phyloP scores from a whole-genome alignment of 2,888 invertebrate genomes.

The Mesochorus sp. region DNA sequence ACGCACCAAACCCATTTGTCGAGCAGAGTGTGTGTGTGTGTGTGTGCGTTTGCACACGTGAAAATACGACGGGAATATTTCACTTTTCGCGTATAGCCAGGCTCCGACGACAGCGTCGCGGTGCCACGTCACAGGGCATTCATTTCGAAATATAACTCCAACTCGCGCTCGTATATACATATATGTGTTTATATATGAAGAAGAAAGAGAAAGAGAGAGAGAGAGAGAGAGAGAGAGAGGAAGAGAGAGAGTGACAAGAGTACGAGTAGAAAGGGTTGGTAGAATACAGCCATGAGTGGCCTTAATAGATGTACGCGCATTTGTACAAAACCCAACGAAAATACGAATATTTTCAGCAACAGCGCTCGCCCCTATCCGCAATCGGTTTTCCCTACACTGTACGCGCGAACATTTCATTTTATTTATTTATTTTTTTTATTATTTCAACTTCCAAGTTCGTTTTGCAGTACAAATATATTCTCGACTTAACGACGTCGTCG shows the following conservation, averaged over 20 bases:
- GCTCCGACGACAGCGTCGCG: constrained; percentile 81
- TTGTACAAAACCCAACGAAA: constrained; percentile 73
- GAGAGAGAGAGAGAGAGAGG: constrained; percentile 1
- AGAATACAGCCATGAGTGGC: constrained; percentile 71
- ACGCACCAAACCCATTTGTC: constrained; percentile 80
- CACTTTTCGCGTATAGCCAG: constrained; percentile 79
- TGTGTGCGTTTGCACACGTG: constrained; percentile 71
- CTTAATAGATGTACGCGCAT: constrained; percentile 81
- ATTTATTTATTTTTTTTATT: not conserved
- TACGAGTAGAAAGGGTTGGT: constrained; percentile 39
- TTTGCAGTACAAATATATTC: constrained; percentile 17
- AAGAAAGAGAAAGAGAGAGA: constrained; percentile 12
- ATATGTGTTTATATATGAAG: not conserved
- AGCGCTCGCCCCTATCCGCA: constrained; percentile 18
- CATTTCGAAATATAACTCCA: constrained; percentile 77
- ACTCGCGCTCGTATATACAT: constrained; percentile 45
- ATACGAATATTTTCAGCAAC: constrained; percentile 53
- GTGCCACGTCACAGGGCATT: constrained; percentile 80
- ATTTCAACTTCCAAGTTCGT: not conserved
- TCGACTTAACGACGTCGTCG: not conserved
- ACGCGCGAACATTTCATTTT: not conserved
- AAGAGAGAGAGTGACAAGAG: not conserved
- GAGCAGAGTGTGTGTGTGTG: constrained; percentile 18
- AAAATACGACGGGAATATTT: constrained; percentile 82
- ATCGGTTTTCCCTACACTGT: constrained; percentile 30